Evolutionary conservation across 2,113 vertebrate species (phyloP), one percentile per base, ranked within the genome.

Genomic region (Chrysemys picta): DNA sequence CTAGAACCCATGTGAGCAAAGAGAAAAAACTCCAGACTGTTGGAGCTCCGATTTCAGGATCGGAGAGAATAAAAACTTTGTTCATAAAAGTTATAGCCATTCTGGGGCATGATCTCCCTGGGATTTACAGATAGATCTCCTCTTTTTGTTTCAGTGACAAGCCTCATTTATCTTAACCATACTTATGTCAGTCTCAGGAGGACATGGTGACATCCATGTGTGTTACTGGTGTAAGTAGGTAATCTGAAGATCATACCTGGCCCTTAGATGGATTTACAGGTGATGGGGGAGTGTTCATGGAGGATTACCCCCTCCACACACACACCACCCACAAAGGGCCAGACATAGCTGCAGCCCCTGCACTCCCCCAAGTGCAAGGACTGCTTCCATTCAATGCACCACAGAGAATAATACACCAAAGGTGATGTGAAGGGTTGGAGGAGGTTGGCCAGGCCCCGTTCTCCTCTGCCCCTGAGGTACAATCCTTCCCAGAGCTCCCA

Each of bases 401-500:
- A 21, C n/a, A n/a, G 19, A 72, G 7, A n/a, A 3, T 19, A 72
- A 72, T 8, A 35, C n/a, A 72, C 35, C 16, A 24, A 75, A 75
- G 9, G 69, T 38, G n/a, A 24, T 75, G 69, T 21, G n/a, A 31
- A 94, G 27, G 9, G 17, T 79, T 1, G 1, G 47, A 79, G 87
- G 94, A 92, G 78, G 80, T 49, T 54, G 90, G n/a, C 78, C 89
- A 93, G 8, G 83, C 88, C 35, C 6, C 38, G 80, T 10, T 35
- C 95, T 89, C 65, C 84, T 89, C 45, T 79, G 76, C 79, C 84
- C 78, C 1, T 0, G 57, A 84, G 16, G 47, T 6, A 56, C 17
- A 24, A 12, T 50, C 8, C 27, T 27, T 91, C 12, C 45, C 10
- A 0, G 0, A 75, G 29, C 82, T 42, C 50, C 87, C n/a, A 52